Percentiles rank a stretch among this genome's conserved stretches.
Conservation (phyloP, 1,140 invertebrate species). For the Drosophila micromelanica region DNA sequence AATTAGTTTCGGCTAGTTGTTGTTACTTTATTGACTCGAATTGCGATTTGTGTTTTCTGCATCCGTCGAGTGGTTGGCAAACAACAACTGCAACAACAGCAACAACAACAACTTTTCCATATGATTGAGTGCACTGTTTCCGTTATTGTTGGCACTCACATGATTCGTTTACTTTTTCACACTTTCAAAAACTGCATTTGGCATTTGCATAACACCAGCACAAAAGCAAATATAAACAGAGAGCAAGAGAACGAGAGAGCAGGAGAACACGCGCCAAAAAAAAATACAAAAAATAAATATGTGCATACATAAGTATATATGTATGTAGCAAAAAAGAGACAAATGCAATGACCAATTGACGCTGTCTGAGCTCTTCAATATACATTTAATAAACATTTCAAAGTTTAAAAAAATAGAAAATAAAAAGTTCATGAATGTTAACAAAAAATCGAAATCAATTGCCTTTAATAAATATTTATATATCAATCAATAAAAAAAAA, state of each 20-base stretch:
- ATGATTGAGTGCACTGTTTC: slow-evolving; percentile 23
- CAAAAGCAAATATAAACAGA: slow-evolving; percentile 22
- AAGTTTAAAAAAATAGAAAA: background rate
- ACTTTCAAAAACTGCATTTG: slow-evolving; percentile 40
- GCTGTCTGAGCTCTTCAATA: background rate
- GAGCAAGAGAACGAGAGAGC: slow-evolving; percentile 5
- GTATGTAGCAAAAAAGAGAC: background rate
- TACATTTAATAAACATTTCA: too few relatives aligned
- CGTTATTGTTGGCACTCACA: slow-evolving; percentile 57
- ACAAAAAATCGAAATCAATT: too few relatives aligned
- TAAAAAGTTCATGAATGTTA: too few relatives aligned
- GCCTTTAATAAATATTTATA: too few relatives aligned
- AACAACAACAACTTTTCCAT: slow-evolving; percentile 15
- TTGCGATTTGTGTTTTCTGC: slow-evolving; percentile 25
- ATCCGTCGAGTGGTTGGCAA: slow-evolving; percentile 9
- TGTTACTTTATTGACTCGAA: slow-evolving; percentile 6
- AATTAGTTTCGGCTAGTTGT: slow-evolving; percentile 19
- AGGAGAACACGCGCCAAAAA: slow-evolving; percentile 1
- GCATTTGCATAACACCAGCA: slow-evolving; percentile 59
- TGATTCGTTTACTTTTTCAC: slow-evolving; percentile 57
- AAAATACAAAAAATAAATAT: background rate
- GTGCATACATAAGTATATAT: too few relatives aligned
- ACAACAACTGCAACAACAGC: background rate
- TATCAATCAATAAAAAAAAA: too few relatives aligned
- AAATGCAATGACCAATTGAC: slow-evolving; percentile 4